Base-by-base conservation (phyloP, 2,797 vertebrate species). In the Sorex maritimensis region DNA sequence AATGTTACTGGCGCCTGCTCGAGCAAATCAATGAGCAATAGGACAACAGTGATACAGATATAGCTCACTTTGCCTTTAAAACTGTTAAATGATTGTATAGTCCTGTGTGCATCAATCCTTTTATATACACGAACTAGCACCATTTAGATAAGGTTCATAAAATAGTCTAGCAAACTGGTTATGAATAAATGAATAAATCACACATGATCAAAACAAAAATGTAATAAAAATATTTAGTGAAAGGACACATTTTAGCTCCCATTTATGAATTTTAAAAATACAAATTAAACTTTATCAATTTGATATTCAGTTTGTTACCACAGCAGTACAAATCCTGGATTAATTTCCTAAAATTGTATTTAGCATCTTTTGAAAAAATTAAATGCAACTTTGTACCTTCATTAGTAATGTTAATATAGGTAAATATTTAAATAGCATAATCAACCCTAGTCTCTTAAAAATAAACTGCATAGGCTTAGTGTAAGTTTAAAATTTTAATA, bases 171-270 rank as follows among this genome's bases (percentile, higher is more conserved):
- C 89, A 94, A 94, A 94, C 89, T 44, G 95, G 52, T 94, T 86
- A 96, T 92, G 95, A 98, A 98, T 44, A 44, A 44, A 44, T 44
- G 95, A 98, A 98, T 44, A 44, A 44, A 44, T 44, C 97, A 97
- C 97, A 98, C 96, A 82, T 0, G 96, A 93, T 96, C 96, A 97
- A 98, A 98, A 94, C 93, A 97, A 97, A 96, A 97, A 97, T 97
- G 94, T 97, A 94, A 97, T 94, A 97, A 91, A 97, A 97, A 95
- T 94, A 96, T 98, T 98, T 97, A 98, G 97, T 98, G 97, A 97
- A 98, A 97, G 98, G 92, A 97, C 95, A 97, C 23, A 95, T 96
- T 96, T 94, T 84, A 97, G 96, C 87, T 97, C 92, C 94, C 97
- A 95, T 91, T 96, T 93, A 96, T 84, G 91, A 73, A 96, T 95